Base-by-base conservation (phyloP, 1,140 invertebrate genomes). In the Mizuhopecten yessoensis region DNA sequence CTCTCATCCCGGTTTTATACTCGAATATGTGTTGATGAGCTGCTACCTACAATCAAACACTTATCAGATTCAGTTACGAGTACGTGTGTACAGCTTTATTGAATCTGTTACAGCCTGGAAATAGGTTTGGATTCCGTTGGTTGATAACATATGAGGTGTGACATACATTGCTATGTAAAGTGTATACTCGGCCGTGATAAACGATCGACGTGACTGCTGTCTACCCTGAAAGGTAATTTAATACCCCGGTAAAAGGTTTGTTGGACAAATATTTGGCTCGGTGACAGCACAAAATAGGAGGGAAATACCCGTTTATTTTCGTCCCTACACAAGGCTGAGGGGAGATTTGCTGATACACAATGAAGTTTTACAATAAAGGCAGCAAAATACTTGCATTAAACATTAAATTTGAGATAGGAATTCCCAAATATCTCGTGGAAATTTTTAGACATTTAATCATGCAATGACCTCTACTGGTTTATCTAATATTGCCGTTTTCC, bases 241-340 rank as follows among this genome's bases (percentile, higher is more conserved):
- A 75, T n/a, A 75, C 57, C 57, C 57, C 57, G 57, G 57, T 29
- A n/a, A 45, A 15, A n/a, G 57, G 5, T 75, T 75, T 75, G 29
- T 75, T 29, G 57, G 23, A 10, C 11, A 29, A 75, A 29, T 75
- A 29, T 29, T 75, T 75, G 57, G 57, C 57, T 5, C 0, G 5
- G 57, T 75, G 57, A 75, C 57, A 75, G 57, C n/a, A 29, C 57
- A 75, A 75, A 75, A 75, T 75, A 23, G 5, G 57, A 75, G 57
- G 57, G 57, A 75, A 75, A 75, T 75, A 75, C 57, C 57, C 57
- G 57, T 75, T 17, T 75, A 75, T 75, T 75, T 75, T 75, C 5
- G 57, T 75, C 57, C 57, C 23, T 75, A n/a, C 20, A n/a, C n/a
- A n/a, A n/a, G n/a, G n/a, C n/a, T n/a, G n/a, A n/a, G n/a, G n/a